These are phyloP conservation scores for Gyps fulvus DNA, from an alignment of 2,113 vertebrate species.

Conservation along the genomic window DNA sequence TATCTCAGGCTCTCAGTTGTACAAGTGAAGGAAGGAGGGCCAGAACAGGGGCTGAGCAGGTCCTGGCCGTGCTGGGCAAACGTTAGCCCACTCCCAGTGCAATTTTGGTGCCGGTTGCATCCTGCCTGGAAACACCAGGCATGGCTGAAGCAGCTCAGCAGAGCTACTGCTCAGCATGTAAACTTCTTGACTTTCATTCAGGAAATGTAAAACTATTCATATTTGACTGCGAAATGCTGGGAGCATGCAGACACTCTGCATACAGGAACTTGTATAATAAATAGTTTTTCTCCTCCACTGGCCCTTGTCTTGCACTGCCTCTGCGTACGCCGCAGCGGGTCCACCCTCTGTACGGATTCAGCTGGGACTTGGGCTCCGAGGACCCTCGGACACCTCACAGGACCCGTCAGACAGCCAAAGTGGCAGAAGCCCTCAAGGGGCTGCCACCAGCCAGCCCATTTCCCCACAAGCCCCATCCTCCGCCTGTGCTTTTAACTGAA, in stretches of 20 bases:
- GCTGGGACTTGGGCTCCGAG: fast-evolving
- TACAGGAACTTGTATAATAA: background rate
- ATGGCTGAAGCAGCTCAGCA: fast-evolving
- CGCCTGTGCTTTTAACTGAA: background rate
- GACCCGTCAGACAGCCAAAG: background rate
- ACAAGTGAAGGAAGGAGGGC: fast-evolving
- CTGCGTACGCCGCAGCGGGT: fast-evolving
- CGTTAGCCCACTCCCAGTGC: fast-evolving
- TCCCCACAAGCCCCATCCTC: fast-evolving
- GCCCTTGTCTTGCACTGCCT: background rate
- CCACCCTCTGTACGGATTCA: fast-evolving
- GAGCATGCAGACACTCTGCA: background rate
- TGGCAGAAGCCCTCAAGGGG: background rate
- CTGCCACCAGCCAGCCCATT: fast-evolving
- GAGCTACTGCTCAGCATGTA: fast-evolving
- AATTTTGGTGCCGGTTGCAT: fast-evolving
- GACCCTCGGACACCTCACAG: background rate
- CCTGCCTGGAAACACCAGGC: fast-evolving
- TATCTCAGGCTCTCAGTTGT: background rate
- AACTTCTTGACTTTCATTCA: background rate
- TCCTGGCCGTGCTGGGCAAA: background rate
- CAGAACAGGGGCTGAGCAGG: background rate
- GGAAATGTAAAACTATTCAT: background rate
- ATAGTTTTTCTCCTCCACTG: background rate
- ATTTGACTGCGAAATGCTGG: background rate